Base-by-base conservation (phyloP, 37 sponge, comb jelly and placozoan genomes). In the Corticium candelabrum region DNA sequence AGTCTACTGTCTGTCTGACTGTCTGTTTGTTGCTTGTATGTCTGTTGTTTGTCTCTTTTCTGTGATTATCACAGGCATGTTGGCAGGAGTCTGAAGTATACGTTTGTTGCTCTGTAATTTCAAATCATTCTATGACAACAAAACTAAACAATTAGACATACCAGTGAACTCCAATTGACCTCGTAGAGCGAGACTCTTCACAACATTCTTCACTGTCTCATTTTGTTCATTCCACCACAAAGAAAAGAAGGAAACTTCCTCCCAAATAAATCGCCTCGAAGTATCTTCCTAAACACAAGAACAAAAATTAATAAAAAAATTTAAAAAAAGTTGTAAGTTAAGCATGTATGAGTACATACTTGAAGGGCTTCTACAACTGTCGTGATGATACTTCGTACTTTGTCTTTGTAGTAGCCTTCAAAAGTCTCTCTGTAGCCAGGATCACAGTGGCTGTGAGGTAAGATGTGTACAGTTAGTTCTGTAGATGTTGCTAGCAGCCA, bases 361-460 rank as follows among this genome's bases (percentile, higher is more conserved):
- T 78, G 2, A 40, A 78, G 78, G 32, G 87, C 83, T 7, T 74
- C 40, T 37, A 83, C 33, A 1, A 87, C 80, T 1, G 80, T 39
- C 30, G 32, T 68, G 31, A 86, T 33, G 34, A 82, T 82, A 67
- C 27, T 50, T 21, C 50, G 35, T 34, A 83, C 83, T 37, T 79
- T 39, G 3, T 32, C 36, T 1, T 50, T 39, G 77, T 41, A 87
- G 71, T 87, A 87, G 34, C 74, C 74, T n/a, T 87, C 83, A 67
- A 83, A 82, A 1, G 83, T 75, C 70, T 78, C 72, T 41, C 76
- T 41, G 80, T 83, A 87, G n/a, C 87, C 87, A 37, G 87, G 74
- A 69, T 86, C 87, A 37, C 87, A 86, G 82, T 86, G 87, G 78
- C 87, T 86, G 83, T 86, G 87, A 21, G 87, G 79, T 32, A 86